Base-by-base conservation (phyloP, 2,888 invertebrate species). In the Ornithoptera priamus region DNA sequence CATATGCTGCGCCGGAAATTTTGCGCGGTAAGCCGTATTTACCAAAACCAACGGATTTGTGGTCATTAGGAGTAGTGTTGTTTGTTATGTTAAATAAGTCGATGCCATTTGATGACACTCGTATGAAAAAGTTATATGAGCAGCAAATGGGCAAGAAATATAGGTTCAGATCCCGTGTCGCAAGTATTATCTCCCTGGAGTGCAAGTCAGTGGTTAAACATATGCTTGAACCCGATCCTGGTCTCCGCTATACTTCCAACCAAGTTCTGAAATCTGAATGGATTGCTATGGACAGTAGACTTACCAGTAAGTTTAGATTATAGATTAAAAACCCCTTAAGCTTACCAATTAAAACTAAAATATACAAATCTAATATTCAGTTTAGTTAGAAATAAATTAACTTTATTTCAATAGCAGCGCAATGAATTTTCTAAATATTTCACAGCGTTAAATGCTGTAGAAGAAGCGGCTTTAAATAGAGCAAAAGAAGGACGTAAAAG, bases 1-100 rank as follows among this genome's bases (percentile, higher is more conserved):
- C 97, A 1, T 98, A 98, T 82, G 97, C 96, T 0, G 96, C 97
- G 0, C 97, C 97, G 0, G 97, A 98, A 88, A 95, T 98, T 68
- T 89, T 97, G 8, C 93, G 95, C 71, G 97, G 96, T 1, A 94
- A 94, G 73, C 95, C 96, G 0, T 96, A 96, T 81, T 88, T 94
- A 78, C 95, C 96, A 0, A 95, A 95, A 84, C 93, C 94, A 58
- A 94, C 95, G 0, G 97, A 97, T 81, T 86, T 97, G 62, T 97
- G 97, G 97, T 96, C 96, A 5, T 85, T 96, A 71, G 97, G 96
- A 0, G 94, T 96, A 0, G 95, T 97, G 24, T 88, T 97, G 0
- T 97, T 96, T 88, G 96, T 97, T 65, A 96, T 97, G 95, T 85
- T 97, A 17, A 97, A 97, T 81, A 96, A 96, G 79, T 91, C 96